A percentile compares a stretch with the other conserved stretches of the same genome.
Evolutionary conservation across 1,140 invertebrate genomes (phyloP).

Genomic region (Drosophila bocki): DNA sequence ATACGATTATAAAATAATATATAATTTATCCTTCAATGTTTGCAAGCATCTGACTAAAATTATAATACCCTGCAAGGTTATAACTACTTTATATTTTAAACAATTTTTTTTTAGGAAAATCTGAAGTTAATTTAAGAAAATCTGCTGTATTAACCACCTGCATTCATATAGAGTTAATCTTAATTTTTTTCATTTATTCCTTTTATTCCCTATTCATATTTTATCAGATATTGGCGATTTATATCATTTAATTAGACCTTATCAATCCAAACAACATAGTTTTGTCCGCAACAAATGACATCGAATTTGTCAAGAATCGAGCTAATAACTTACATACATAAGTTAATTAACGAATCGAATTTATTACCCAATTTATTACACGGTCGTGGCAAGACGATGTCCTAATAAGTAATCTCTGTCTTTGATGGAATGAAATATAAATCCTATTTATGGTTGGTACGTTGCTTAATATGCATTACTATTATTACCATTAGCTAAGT

Average conservation of each 20-base stretch:
- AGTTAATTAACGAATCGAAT: conserved; percentile 24
- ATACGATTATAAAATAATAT: too few species aligned
- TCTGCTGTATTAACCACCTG: too few species aligned
- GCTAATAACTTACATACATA: conserved; percentile 16
- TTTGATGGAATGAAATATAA: conserved; percentile 13
- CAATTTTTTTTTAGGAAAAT: not conserved
- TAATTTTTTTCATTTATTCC: not conserved
- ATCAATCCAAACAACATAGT: not conserved
- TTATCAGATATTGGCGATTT: not conserved
- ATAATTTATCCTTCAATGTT: too few species aligned
- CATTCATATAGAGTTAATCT: not conserved
- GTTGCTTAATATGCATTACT: not conserved
- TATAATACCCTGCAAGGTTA: too few species aligned
- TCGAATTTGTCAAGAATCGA: conserved; percentile 9
- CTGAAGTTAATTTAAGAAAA: not conserved
- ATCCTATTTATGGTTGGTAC: conserved; percentile 6
- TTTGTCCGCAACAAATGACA: not conserved
- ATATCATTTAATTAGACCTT: not conserved
- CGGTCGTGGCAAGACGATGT: conserved; percentile 1
- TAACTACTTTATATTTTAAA: not conserved
- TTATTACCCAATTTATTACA: conserved; percentile 29
- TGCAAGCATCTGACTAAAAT: too few species aligned
- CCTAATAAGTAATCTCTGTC: conserved; percentile 14
- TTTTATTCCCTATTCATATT: not conserved
- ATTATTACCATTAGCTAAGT: not conserved